Evolutionary conservation across 2,797 vertebrate genomes (phyloP).

Genomic region (Nothura maculosa): DNA sequence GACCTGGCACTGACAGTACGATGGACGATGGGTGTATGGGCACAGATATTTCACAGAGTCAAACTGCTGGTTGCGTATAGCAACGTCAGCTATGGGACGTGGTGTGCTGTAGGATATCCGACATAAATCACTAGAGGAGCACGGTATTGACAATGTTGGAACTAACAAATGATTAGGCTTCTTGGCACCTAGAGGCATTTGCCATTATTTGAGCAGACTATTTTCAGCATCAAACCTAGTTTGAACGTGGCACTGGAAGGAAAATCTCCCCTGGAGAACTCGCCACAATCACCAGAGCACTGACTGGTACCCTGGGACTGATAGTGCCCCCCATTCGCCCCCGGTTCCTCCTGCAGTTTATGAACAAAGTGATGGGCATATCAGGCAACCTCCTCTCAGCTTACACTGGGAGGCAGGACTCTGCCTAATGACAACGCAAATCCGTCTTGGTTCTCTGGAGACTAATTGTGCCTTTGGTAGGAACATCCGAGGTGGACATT

Average conservation of each 20-base stretch:
- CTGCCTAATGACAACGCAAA: not conserved
- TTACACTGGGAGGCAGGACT: not conserved
- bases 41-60: fast-evolving
- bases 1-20: not conserved
- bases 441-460: not conserved
- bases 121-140: not conserved
- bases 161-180: not conserved
- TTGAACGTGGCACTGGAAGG: not conserved
- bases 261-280: not conserved
- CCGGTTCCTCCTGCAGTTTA: not conserved
- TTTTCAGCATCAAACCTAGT: not conserved
- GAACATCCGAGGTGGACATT: not conserved
- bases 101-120: not conserved
- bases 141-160: not conserved
- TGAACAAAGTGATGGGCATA: fast-evolving
- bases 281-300: not conserved
- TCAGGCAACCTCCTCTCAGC: not conserved
- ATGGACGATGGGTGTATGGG: not conserved
- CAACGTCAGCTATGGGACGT: fast-evolving
- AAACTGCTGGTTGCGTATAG: fast-evolving
- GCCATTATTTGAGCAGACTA: not conserved
- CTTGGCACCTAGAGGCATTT: not conserved
- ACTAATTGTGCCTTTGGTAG: not conserved
- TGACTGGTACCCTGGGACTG: not conserved
- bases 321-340: not conserved